Conservation (phyloP, 1,140 invertebrate genomes). For the Paralvinella palmiformis region DNA sequence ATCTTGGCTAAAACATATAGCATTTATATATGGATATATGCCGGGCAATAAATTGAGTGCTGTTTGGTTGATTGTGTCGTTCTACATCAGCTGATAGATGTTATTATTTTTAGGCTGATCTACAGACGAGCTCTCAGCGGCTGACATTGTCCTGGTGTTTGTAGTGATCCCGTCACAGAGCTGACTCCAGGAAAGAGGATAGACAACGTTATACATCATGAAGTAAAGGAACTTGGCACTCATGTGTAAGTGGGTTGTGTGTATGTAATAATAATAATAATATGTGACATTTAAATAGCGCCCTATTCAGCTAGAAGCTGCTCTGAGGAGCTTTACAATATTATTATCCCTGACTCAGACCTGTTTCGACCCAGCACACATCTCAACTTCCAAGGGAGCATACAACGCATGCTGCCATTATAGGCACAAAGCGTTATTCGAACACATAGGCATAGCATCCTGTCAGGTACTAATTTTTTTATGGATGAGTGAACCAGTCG, state of each 20-base stretch:
- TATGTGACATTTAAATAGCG: constrained; percentile 3
- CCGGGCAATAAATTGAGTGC: no score
- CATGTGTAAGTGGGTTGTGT: constrained; percentile 69
- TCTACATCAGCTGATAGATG: no score
- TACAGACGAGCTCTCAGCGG: constrained; percentile 84
- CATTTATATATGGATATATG: no score
- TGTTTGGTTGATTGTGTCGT: no score
- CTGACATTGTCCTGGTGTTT: constrained; percentile 63
- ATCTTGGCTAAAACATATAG: no score
- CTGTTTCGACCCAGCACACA: neutral
- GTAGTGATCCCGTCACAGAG: constrained; percentile 54
- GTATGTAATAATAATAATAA: constrained; percentile 10
- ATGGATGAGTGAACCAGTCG: no score
- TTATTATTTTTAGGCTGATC: constrained; percentile 67
- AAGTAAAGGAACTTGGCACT: constrained; percentile 95
- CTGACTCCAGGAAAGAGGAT: constrained; percentile 78
- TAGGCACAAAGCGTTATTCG: no score
- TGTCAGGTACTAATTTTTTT: no score
- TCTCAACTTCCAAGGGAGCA: neutral
- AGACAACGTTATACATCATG: constrained; percentile 93
- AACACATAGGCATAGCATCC: no score
- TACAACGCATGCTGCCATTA: neutral
- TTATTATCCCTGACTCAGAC: neutral
- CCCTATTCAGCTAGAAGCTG: neutral
- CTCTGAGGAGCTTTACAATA: neutral